Evolutionary conservation across 2,113 vertebrate species (phyloP), one percentile per base, ranked within the genome.

Genomic region (Piprites chloris): DNA sequence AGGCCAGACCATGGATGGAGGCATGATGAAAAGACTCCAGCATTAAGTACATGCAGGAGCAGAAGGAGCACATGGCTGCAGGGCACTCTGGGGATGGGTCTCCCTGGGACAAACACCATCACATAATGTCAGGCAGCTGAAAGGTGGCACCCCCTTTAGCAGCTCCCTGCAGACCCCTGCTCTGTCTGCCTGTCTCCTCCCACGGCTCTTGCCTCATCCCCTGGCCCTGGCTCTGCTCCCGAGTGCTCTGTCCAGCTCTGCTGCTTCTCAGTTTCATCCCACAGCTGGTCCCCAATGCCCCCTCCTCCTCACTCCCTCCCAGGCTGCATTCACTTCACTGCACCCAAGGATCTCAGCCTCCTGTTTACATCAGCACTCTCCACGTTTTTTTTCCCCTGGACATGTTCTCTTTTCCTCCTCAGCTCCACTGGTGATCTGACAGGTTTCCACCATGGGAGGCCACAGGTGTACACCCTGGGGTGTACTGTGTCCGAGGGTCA

Each of bases 401-500:
- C 20, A n/a, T 0, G 0, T 10, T 85, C 26, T 58, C 15, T 87
- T 66, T 66, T 77, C n/a, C 53, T 82, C 58, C 67, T 76, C 67
- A 41, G 8, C 20, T 59, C 26, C 63, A 33, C 35, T 28, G 49
- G 53, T 37, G 39, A 59, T 42, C 4, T 56, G 35, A 12, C 18
- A 61, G 44, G 49, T 65, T 76, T 68, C 41, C 81, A 84, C 53
- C 49, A 16, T 2, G 0, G 5, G 41, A 91, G 8, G n/a, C 19
- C 83, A 73, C 44, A 76, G 39, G 37, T 17, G 46, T 21, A 27
- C 14, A 47, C 18, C 52, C 62, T 14, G 58, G 26, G n/a, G 26
- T 17, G 5, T 13, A 5, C 1, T 2, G 23, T 4, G 4, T 12
- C 49, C 0, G 0, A 58, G 14, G 32, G 46, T 30, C 30, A 44